Base-by-base conservation (phyloP, 2,797 vertebrate genomes). In the Erithacus rubecula region DNA sequence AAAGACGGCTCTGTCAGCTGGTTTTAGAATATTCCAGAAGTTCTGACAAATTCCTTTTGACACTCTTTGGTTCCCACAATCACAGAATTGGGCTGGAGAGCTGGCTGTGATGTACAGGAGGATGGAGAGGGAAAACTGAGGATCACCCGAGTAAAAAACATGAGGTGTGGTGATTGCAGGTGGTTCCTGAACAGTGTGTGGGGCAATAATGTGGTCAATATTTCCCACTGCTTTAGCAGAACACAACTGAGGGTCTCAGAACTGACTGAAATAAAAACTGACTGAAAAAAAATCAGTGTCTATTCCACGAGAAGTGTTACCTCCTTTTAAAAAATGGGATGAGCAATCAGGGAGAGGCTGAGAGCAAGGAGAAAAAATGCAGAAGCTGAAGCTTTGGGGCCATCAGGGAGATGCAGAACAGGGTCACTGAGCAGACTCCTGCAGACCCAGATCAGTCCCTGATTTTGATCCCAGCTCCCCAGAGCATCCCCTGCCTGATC, bases 1-100 rank as follows among this genome's bases (percentile, higher is more conserved):
- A 89, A 95, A 82, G 84, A 85, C 36, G 81, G 34, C 83, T 68
- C 88, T 95, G 81, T 81, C 87, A 69, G 87, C 93, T 78, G 87
- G 39, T 80, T 87, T 91, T 36, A 89, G 92, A 95, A 80, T 30
- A 75, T 89, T 93, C 82, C 72, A 89, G 82, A 91, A 81, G 52
- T 34, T 29, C 87, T 58, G 49, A 85, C 52, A 89, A 83, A 92
- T 83, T 59, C 15, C 12, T 89, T 75, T 6, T 88, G 91, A 88
- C 90, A 92, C 4, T 15, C 71, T 52, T 83, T 60, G 44, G 19
- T 65, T 87, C 32, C 37, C 41, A 55, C 58, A 78, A 0, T 13
- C 68, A 46, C 32, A 75, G 71, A 64, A 15, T 49, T 5, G 32
- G 44, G 52, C 52, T 87, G 81, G 64, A 70, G 43, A 60, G 15